These are phyloP conservation scores for Philopedon plagiatum DNA, from an alignment of 2,888 invertebrate genomes.

Conservation along the genomic window DNA sequence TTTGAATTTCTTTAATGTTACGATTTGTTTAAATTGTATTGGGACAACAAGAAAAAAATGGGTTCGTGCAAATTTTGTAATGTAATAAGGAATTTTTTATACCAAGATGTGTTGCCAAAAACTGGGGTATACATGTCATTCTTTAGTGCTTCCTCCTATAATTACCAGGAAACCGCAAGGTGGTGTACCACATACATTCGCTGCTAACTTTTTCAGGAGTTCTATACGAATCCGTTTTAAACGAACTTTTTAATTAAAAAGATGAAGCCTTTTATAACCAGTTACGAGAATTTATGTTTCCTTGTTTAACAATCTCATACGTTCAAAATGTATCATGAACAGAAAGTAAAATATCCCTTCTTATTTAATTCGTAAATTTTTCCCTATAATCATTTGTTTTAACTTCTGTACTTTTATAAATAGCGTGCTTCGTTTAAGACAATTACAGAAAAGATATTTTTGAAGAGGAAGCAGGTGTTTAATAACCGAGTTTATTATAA, in stretches of 20 bases:
- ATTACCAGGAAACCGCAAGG: no score
- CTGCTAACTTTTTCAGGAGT: not conserved
- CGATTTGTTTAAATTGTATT: not conserved
- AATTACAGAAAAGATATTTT: conserved; percentile 13
- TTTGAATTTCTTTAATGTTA: conserved; percentile 51
- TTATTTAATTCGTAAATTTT: conserved; percentile 10
- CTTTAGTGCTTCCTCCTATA: no score
- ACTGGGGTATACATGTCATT: no score
- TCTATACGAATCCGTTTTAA: not conserved
- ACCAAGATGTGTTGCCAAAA: no score
- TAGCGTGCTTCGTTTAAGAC: conserved; percentile 7
- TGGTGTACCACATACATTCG: no score
- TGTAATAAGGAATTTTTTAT: no score
- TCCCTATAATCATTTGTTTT: conserved; percentile 20
- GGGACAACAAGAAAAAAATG: not conserved
- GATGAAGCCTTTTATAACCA: not conserved
- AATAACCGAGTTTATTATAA: conserved; percentile 12
- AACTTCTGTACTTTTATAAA: conserved; percentile 8
- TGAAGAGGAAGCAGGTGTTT: conserved; percentile 35
- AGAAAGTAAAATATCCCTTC: conserved; percentile 3
- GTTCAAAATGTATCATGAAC: not conserved
- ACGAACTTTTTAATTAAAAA: not conserved
- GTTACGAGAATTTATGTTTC: not conserved
- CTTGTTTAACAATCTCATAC: conserved; percentile 3
- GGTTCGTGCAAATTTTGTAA: no score